phyloP scores from a whole-genome alignment of 2,113 vertebrate species.

The Cryptotis parvus region DNA sequence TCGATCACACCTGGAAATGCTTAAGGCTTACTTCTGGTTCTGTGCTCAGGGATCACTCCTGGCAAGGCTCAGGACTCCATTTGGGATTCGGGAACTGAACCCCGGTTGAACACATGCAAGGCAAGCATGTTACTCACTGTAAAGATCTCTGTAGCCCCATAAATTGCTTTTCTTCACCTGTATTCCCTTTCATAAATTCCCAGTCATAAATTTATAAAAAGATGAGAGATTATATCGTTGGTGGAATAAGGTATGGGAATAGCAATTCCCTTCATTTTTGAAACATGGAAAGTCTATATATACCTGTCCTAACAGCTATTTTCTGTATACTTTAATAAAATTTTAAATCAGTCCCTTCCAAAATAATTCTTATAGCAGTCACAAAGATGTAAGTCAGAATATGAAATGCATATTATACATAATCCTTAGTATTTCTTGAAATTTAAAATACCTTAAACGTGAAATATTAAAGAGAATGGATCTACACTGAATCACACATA shows the following conservation, averaged over 20 bases:
- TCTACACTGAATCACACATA: neutral
- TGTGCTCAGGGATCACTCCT: no score
- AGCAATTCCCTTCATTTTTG: neutral
- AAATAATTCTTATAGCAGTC: neutral
- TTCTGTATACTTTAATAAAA: neutral
- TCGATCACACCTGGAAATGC: no score
- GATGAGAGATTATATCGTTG: slow-evolving; percentile 1
- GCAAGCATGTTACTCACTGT: no score
- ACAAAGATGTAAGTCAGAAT: slow-evolving; percentile 17
- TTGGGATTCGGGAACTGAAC: no score
- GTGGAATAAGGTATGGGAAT: neutral
- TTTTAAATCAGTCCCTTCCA: slow-evolving; percentile 21
- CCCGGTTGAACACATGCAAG: no score
- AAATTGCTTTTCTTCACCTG: neutral
- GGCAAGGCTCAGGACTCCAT: no score
- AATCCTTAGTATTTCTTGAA: slow-evolving; percentile 14
- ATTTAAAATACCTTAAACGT: slow-evolving; percentile 27
- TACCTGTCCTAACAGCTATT: slow-evolving; percentile 4
- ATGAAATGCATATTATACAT: neutral
- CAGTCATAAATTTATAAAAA: neutral
- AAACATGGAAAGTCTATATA: neutral
- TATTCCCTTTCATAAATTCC: neutral
- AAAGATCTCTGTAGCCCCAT: neutral
- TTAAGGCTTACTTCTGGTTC: no score
- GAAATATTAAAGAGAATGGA: neutral